A percentile compares a stretch with the other conserved stretches of the same genome.
Evolutionary conservation across 2,888 invertebrate genomes (phyloP).

Genomic region (Clitarchus hookeri): DNA sequence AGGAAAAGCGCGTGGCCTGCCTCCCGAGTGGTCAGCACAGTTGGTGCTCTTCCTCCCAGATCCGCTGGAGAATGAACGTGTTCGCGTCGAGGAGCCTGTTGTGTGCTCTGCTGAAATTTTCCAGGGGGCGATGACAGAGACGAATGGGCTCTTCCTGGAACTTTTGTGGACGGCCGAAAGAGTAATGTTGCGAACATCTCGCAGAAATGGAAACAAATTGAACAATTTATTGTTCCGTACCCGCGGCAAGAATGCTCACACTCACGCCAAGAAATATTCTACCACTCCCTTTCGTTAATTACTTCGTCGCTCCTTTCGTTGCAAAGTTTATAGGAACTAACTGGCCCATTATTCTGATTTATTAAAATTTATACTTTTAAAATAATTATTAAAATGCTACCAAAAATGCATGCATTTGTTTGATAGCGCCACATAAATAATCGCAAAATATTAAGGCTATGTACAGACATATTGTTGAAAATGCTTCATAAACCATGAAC

Average conservation of each 20-base stretch:
- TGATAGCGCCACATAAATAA: too few species aligned
- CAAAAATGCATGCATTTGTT: too few species aligned
- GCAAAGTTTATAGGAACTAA: too few species aligned
- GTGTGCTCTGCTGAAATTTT: background rate
- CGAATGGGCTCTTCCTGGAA: background rate
- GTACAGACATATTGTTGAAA: too few species aligned
- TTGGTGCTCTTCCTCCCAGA: too few species aligned
- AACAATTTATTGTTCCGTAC: background rate
- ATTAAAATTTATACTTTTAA: too few species aligned
- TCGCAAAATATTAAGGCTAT: too few species aligned
- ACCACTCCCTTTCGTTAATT: background rate
- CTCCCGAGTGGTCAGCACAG: too few species aligned
- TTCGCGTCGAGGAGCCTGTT: background rate
- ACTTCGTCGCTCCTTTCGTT: background rate
- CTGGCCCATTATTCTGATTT: too few species aligned
- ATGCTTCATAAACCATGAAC: too few species aligned
- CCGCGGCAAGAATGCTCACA: background rate
- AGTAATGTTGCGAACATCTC: constrained; percentile 14
- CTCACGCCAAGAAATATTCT: background rate
- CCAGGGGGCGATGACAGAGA: background rate
- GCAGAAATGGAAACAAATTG: constrained; percentile 10
- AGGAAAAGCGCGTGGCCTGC: too few species aligned
- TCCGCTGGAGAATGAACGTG: background rate
- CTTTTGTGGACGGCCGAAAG: constrained; percentile 1
- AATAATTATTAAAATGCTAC: too few species aligned